A percentile compares a stretch with the other conserved stretches of the same genome.
Evolutionary conservation across 2,888 invertebrate genomes (phyloP).

Genomic region (Sycophila texana): DNA sequence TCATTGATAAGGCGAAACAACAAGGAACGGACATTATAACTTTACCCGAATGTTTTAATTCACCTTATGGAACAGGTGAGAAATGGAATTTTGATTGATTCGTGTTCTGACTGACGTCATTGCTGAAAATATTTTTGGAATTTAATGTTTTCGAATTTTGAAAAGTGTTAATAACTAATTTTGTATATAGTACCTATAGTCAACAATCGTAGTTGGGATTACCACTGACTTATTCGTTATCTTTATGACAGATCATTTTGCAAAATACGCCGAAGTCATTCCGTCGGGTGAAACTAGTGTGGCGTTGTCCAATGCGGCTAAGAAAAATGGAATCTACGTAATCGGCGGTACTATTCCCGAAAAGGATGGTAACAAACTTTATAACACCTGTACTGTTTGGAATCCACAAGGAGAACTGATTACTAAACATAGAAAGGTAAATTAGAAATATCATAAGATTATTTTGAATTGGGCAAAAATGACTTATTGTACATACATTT

Average conservation of each 20-base stretch:
- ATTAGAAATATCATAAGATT: conserved; percentile 5
- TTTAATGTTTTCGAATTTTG: neutral
- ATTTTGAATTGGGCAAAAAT: neutral
- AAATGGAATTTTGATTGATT: neutral
- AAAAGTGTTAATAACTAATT: no score
- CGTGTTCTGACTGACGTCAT: neutral
- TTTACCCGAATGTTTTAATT: conserved; percentile 94
- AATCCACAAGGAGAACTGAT: conserved; percentile 86
- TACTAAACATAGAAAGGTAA: conserved; percentile 89
- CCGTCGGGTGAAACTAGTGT: conserved; percentile 86
- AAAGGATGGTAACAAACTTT: conserved; percentile 81
- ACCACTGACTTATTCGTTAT: neutral
- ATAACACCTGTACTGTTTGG: conserved; percentile 94
- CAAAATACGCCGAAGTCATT: conserved; percentile 90
- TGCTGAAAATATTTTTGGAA: neutral
- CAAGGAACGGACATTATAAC: conserved; percentile 81
- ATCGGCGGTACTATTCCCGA: conserved; percentile 96
- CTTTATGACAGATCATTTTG: conserved; percentile 81
- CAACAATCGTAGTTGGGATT: neutral
- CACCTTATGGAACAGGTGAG: conserved; percentile 91
- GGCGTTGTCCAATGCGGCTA: conserved; percentile 85
- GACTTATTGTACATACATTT: no score
- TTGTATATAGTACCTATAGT: neutral
- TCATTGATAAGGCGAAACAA: conserved; percentile 84
- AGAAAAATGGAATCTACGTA: conserved; percentile 85